phyloP scores from a whole-genome alignment of 1,140 invertebrate species.

The Glossosoma conforme region DNA sequence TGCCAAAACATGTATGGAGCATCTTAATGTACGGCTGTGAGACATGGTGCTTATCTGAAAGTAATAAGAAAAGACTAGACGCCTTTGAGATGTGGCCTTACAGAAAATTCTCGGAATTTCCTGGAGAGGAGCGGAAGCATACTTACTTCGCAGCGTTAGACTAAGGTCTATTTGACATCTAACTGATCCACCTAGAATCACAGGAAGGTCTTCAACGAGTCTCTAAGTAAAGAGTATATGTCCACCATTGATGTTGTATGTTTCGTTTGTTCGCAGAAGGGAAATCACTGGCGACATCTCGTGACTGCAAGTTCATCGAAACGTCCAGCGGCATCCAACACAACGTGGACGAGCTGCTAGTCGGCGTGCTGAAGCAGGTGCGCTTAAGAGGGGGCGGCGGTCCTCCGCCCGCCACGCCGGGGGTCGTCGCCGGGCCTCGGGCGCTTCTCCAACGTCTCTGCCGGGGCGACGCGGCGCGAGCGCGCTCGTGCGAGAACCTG shows the following conservation, averaged over 20 bases:
- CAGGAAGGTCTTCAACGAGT: too few species aligned
- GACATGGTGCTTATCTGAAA: too few species aligned
- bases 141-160: too few species aligned
- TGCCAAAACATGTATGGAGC: too few species aligned
- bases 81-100: too few species aligned
- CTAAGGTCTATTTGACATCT: too few species aligned
- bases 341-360: constrained; percentile 85
- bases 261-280: constrained; percentile 62
- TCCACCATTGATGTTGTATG: neutral
- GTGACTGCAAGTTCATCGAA: constrained; percentile 89
- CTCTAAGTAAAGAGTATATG: neutral
- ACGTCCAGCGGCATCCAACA: constrained; percentile 87
- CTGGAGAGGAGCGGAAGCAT: too few species aligned
- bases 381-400: constrained; percentile 57
- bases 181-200: too few species aligned
- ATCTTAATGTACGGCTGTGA: too few species aligned
- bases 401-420: neutral
- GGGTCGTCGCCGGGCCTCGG: constrained; percentile 44
- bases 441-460: constrained; percentile 83
- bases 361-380: constrained; percentile 81
- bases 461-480: constrained; percentile 79
- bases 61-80: too few species aligned
- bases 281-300: constrained; percentile 75
- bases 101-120: too few species aligned
- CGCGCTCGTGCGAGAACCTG: constrained; percentile 86